Evolutionary conservation across 2,113 vertebrate species (phyloP).

Genomic region (Cavia aperea): DNA sequence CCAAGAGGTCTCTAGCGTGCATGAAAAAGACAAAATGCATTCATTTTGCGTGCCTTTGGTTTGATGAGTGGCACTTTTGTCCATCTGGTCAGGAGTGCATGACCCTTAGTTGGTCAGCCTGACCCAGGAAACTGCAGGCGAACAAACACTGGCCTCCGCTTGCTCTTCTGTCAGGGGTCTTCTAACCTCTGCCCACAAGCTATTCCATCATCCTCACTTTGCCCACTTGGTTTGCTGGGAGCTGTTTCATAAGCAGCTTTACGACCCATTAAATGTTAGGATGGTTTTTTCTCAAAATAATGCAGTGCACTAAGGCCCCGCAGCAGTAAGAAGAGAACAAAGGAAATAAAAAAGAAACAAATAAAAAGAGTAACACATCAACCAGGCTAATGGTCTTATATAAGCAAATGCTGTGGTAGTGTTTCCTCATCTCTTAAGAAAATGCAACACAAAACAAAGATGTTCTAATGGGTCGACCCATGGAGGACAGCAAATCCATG

Average conservation of each 20-base stretch:
- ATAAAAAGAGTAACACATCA: background rate
- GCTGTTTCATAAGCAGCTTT: background rate
- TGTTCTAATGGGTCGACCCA: background rate
- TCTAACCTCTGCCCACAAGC: accelerated
- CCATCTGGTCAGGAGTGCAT: background rate
- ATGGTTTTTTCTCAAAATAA: background rate
- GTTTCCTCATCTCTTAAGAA: background rate
- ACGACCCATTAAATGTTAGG: background rate
- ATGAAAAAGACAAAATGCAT: background rate
- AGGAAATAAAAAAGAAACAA: background rate
- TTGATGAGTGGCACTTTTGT: background rate
- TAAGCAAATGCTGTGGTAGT: background rate
- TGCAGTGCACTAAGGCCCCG: background rate
- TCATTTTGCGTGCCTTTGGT: background rate
- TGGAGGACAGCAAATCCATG: accelerated
- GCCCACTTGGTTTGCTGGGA: background rate
- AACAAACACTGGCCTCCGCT: background rate
- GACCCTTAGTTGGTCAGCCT: accelerated
- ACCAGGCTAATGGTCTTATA: background rate
- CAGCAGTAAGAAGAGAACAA: background rate
- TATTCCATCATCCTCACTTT: background rate
- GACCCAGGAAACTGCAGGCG: background rate
- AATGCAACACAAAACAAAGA: background rate
- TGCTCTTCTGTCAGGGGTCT: accelerated
- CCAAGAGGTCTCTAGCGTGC: background rate